Evolutionary conservation across 92 coral and sea anemone genomes (phyloP), one percentile per base, ranked within the genome.

Genomic region (Porites cylindrica): DNA sequence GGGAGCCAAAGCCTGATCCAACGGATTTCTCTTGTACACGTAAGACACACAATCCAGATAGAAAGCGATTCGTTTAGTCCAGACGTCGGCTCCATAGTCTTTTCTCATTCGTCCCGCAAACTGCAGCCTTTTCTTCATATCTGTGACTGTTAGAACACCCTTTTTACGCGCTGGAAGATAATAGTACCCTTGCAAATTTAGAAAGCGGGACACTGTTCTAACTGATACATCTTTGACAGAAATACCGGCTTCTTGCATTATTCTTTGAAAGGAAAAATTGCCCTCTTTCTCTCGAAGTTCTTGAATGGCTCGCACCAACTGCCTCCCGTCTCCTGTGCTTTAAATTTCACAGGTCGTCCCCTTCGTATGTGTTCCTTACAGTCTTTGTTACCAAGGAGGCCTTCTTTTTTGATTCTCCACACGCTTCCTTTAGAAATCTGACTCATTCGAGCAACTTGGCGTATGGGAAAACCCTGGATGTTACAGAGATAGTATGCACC

Each of bases 1-100:
- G 9, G 93, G 86, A 24, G 84, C 62, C 13, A 66, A 18, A 62
- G 81, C 76, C 17, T 4, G 51, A 26, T 62, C 19, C 8, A 62
- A 4, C n/a, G 21, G 66, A 62, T 62, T 62, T 11, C 18, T 62
- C 18, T 16, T 62, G n/a, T 11, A 62, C 16, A 20, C 23, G n/a
- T 11, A 62, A 8, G 66, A 62, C 18, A 62, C 66, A 11, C 72
- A 32, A 18, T 78, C 82, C 12, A 78, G n/a, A 23, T 78, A 78
- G 68, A 78, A 78, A 8, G 82, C 69, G 7, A 77, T 51, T 10
- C 0, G 43, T 77, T 52, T 56, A 19, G 70, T 43, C 82, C 82
- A 77, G 29, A 77, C 70, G 43, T 77, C 21, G 2, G 70, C 62
- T 52, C 63, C 29, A 53, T 47, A 77, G 8, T 77, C 0, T 77